Conservation (phyloP, 2,888 invertebrate genomes). For the Agrotis exclamationis region DNA sequence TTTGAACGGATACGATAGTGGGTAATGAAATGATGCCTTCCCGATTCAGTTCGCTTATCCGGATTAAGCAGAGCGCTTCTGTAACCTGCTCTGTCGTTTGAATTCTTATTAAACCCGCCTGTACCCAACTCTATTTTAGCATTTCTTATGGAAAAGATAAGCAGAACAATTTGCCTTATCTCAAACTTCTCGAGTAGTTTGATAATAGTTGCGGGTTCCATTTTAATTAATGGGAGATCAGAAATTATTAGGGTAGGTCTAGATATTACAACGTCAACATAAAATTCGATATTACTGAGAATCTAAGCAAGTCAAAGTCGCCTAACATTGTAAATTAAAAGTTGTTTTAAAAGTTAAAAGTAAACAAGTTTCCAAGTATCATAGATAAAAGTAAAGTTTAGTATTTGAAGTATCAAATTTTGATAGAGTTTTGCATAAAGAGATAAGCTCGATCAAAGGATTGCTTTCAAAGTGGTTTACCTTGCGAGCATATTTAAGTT, state of each 20-base stretch:
- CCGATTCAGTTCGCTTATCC: constrained; percentile 80
- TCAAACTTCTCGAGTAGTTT: constrained; percentile 59
- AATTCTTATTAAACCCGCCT: constrained; percentile 77
- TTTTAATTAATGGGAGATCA: constrained; percentile 28
- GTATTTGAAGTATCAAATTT: constrained; percentile 79
- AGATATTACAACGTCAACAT: background rate
- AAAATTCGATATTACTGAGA: constrained; percentile 13
- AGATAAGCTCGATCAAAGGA: constrained; percentile 90
- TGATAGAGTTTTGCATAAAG: constrained; percentile 88
- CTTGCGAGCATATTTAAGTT: constrained; percentile 90
- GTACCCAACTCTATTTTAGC: constrained; percentile 67
- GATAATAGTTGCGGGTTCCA: constrained; percentile 11
- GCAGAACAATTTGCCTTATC: constrained; percentile 77
- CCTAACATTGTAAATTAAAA: constrained; percentile 45
- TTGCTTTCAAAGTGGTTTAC: constrained; percentile 90
- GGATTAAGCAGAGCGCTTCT: constrained; percentile 80
- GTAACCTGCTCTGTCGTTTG: constrained; percentile 82
- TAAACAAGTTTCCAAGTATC: constrained; percentile 36
- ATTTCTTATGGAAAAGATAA: constrained; percentile 76
- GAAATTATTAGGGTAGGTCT: constrained; percentile 3
- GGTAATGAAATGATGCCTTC: constrained; percentile 82
- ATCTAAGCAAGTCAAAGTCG: background rate
- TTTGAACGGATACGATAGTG: constrained; percentile 78
- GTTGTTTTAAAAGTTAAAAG: constrained; percentile 28
- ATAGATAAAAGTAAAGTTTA: constrained; percentile 50